Conservation (phyloP, 2,888 invertebrate species). For the Spilarctia lutea region DNA sequence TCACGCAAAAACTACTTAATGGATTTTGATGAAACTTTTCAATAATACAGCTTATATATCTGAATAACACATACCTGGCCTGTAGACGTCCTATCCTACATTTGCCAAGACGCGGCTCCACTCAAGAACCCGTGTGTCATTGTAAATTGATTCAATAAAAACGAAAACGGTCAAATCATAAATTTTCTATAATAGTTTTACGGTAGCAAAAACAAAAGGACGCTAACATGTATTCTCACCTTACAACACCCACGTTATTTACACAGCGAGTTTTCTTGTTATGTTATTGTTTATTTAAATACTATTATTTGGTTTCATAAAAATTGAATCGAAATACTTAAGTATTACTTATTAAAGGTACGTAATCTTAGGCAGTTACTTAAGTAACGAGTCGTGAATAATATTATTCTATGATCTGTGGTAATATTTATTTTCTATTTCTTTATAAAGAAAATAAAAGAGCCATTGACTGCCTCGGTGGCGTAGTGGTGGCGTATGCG, state of each 20-base stretch:
- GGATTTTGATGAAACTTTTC: no score
- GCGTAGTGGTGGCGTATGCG: no score
- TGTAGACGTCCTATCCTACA: no score
- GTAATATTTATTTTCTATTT: background rate
- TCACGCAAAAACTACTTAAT: no score
- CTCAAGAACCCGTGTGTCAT: no score
- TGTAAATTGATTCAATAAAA: no score
- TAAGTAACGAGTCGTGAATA: background rate
- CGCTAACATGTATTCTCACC: constrained; percentile 21
- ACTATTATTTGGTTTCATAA: constrained; percentile 40
- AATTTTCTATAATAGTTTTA: background rate
- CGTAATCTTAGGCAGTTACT: background rate
- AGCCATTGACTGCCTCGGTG: no score
- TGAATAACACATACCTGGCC: no score
- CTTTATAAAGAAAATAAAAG: no score
- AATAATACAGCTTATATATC: no score
- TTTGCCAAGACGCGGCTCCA: no score
- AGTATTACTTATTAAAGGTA: background rate
- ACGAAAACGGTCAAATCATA: no score
- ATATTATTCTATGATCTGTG: background rate
- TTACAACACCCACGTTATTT: constrained; percentile 46
- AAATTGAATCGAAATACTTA: constrained; percentile 12
- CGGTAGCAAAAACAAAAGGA: background rate
- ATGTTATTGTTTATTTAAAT: constrained; percentile 41
- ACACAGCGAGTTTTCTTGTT: constrained; percentile 49